Base-by-base conservation (phyloP, 2,888 invertebrate genomes). In the Yponomeuta evonymella region DNA sequence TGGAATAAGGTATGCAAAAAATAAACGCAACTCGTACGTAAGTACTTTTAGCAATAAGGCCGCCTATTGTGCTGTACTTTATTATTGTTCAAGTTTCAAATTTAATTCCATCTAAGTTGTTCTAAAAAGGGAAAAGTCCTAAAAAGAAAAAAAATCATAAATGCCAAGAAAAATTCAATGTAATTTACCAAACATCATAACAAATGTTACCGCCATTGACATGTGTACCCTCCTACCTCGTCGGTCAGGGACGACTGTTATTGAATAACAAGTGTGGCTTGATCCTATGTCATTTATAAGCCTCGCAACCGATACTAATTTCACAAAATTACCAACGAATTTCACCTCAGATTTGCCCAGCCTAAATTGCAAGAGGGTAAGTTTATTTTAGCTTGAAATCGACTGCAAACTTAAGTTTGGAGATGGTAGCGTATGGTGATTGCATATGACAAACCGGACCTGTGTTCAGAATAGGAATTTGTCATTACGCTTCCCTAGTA, bases 181-280 rank as follows among this genome's bases (percentile, higher is more conserved):
- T 8, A 65, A 29, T 29, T 29, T 12, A 5, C 8, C 36, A 12
- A 67, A 43, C 33, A 67, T 29, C 67, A 5, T 67, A 15, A 67
- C 67, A 67, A 67, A 67, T 67, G 33, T 36, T 43, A 15, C n/a
- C 12, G 36, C 9, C n/a, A 51, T 48, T 51, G 68, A 51, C 51
- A 68, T 68, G 68, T 68, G 29, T 23, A 11, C 51, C 29, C 29
- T 30, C 68, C 48, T 68, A 51, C 68, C 48, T 68, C 48, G 30
- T 68, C 51, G 30, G 68, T 70, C 81, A 83, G 85, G 89, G 82
- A 83, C 85, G 84, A 78, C 79, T 82, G 85, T 90, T 90, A 92
- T 92, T 91, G 88, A 91, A 91, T 91, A 91, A 89, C 90, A 89
- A 90, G 86, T 85, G 84, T 79, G 86, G 86, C 81, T 83, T 81